phyloP scores from a whole-genome alignment of 37 sponge, comb jelly and placozoan species.

The Bolinopsis microptera region DNA sequence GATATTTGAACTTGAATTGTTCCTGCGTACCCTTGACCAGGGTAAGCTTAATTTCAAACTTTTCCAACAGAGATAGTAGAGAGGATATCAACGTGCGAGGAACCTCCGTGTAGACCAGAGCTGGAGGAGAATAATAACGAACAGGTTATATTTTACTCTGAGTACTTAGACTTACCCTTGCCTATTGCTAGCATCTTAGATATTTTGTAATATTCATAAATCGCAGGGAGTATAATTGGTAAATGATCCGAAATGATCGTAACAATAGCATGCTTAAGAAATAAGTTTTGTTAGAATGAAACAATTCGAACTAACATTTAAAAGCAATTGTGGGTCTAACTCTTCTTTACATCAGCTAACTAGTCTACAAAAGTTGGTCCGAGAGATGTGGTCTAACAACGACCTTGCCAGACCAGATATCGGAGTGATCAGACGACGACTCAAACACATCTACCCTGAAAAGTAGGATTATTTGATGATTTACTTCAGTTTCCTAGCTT shows the following conservation, averaged over 20 bases:
- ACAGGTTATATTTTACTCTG: not conserved
- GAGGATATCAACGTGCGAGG: not conserved
- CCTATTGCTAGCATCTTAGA: too few relatives aligned
- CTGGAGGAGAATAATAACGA: not conserved
- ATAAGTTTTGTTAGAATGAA: too few relatives aligned
- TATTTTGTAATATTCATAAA: too few relatives aligned
- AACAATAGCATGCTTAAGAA: too few relatives aligned
- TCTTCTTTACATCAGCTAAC: not conserved
- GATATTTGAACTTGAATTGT: too few relatives aligned
- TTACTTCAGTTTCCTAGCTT: not conserved
- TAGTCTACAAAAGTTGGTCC: not conserved
- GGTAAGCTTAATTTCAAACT: too few relatives aligned
- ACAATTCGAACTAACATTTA: too few relatives aligned
- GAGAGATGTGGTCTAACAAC: conserved; percentile 2
- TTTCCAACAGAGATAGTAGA: conserved; percentile 12
- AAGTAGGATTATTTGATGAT: not conserved
- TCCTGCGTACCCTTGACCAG: too few relatives aligned
- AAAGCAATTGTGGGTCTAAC: too few relatives aligned
- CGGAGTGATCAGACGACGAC: not conserved
- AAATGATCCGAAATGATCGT: too few relatives aligned
- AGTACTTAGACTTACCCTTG: not conserved
- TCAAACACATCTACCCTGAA: not conserved
- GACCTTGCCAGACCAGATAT: not conserved
- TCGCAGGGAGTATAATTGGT: too few relatives aligned
- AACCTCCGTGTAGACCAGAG: conserved; percentile 13